phyloP scores from a whole-genome alignment of 2,797 vertebrate species.

The Xenentodon cancila region DNA sequence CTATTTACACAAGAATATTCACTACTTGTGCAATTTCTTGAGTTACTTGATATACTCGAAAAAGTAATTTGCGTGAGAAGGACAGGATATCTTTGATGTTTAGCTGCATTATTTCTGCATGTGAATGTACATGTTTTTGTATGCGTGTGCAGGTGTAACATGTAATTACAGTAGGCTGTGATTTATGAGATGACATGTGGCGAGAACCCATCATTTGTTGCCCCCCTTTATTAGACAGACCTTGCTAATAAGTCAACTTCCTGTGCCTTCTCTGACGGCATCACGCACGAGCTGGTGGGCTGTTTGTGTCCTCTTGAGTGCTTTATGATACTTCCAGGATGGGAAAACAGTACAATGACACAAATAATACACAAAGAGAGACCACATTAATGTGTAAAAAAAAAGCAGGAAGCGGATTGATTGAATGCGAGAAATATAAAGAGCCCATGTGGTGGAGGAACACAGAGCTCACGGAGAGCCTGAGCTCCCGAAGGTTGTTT shows the following conservation, averaged over 20 bases:
- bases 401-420: constrained; percentile 51
- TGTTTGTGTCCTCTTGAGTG: constrained; percentile 26
- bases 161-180: constrained; percentile 1
- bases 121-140: background rate
- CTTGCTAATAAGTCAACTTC: constrained; percentile 55
- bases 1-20: constrained; percentile 47
- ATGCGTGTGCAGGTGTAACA: constrained; percentile 12
- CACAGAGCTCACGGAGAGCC: constrained; percentile 43
- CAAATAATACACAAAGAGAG: constrained; percentile 43
- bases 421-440: constrained; percentile 59
- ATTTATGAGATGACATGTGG: constrained; percentile 31
- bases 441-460: constrained; percentile 49
- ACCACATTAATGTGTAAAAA: constrained; percentile 53
- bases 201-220: constrained; percentile 18
- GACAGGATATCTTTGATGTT: constrained; percentile 29
- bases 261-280: constrained; percentile 23
- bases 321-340: constrained; percentile 39
- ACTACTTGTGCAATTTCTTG: background rate
- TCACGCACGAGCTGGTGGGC: constrained; percentile 27
- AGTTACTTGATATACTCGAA: constrained; percentile 18
- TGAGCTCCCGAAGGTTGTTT: constrained; percentile 64
- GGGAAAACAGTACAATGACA: constrained; percentile 57
- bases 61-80: constrained; percentile 2
- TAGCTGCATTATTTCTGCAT: constrained; percentile 1
- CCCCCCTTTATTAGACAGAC: constrained; percentile 25